Percentiles rank a stretch among this genome's conserved stretches.
These are phyloP conservation scores for Oreamnos americanus DNA, from an alignment of 2,113 vertebrate genomes.

Conservation along the genomic window DNA sequence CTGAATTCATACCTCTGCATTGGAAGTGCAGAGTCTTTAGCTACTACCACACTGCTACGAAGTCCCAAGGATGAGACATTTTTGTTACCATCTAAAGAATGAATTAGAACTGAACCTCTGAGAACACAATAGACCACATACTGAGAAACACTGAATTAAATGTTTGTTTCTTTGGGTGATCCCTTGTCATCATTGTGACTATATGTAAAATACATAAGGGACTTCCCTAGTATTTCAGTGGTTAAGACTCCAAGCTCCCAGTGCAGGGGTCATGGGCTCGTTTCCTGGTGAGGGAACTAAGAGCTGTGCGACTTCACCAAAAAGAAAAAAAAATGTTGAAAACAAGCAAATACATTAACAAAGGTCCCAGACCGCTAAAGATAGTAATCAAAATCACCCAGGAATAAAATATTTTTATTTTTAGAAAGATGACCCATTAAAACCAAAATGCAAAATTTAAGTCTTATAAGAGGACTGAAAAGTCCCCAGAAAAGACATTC, in stretches of 20 bases:
- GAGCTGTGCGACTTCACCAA: neutral
- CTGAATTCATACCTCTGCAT: neutral
- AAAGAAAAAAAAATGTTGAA: neutral
- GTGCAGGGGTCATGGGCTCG: neutral
- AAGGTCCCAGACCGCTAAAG: neutral
- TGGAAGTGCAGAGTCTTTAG: neutral
- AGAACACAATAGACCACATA: neutral
- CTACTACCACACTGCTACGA: neutral
- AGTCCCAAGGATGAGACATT: neutral
- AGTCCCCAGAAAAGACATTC: neutral
- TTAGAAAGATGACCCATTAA: neutral
- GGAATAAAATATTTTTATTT: slow-evolving; percentile 1
- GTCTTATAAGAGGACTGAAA: neutral
- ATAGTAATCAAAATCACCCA: neutral
- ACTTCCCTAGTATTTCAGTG: neutral
- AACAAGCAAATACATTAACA: neutral
- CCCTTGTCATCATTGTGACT: neutral
- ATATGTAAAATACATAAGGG: neutral
- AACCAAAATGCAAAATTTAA: neutral
- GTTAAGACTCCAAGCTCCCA: neutral
- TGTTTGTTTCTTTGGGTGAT: neutral
- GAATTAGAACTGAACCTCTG: neutral
- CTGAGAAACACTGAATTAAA: neutral
- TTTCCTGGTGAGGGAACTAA: neutral
- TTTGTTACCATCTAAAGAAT: neutral